Percentiles rank a stretch among this genome's conserved stretches.
phyloP scores from a whole-genome alignment of 2,797 vertebrate genomes.

The Eleutherodactylus coqui region DNA sequence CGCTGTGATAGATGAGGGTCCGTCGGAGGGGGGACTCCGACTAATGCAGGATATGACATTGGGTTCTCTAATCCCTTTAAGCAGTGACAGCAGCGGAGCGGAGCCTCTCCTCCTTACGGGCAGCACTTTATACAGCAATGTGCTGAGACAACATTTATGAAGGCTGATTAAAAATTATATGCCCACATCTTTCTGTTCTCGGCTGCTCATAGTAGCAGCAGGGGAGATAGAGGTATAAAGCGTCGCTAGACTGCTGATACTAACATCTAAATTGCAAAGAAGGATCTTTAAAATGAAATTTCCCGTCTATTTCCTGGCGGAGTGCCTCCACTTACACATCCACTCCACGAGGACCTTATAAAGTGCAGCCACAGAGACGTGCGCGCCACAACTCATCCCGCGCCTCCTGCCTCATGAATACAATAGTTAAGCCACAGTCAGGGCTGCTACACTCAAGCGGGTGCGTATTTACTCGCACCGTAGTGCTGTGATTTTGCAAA shows the following conservation, averaged over 20 bases:
- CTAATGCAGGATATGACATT: neutral
- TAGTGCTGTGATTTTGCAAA: too few species aligned
- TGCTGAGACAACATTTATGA: conserved; percentile 47
- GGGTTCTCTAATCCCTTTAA: neutral
- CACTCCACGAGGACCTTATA: neutral
- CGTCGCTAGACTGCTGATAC: conserved; percentile 16
- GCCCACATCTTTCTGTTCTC: neutral
- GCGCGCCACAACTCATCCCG: neutral
- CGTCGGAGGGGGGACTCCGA: too few species aligned
- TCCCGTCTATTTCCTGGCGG: neutral
- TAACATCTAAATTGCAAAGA: neutral
- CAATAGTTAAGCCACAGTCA: neutral
- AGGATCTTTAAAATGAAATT: conserved; percentile 29
- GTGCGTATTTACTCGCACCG: too few species aligned
- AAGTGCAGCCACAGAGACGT: neutral
- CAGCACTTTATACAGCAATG: conserved; percentile 19
- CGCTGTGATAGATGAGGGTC: neutral
- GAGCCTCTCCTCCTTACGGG: neutral
- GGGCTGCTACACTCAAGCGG: too few species aligned
- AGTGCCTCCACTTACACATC: neutral
- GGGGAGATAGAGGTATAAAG: conserved; percentile 7
- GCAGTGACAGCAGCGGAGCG: neutral
- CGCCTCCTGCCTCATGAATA: neutral
- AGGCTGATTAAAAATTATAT: conserved; percentile 51
- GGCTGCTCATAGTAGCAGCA: neutral